phyloP scores from a whole-genome alignment of 2,113 vertebrate species.

The Sebastes fasciatus region DNA sequence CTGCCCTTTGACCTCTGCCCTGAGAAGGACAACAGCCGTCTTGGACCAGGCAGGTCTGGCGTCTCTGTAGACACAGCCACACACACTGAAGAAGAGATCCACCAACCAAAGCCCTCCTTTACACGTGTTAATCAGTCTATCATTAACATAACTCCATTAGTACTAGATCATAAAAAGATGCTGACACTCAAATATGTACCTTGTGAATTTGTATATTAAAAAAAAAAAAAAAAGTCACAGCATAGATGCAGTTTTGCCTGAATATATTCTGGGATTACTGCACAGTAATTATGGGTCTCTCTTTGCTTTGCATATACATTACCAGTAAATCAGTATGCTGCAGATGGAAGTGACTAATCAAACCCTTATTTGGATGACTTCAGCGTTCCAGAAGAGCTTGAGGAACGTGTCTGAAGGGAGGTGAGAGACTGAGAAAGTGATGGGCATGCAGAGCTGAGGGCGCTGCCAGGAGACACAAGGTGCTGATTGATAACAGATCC shows the following conservation, averaged over 20 bases:
- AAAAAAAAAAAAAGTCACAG: conserved; percentile 48
- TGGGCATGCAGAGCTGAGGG: conserved; percentile 30
- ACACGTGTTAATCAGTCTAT: conserved; percentile 63
- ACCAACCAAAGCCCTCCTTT: conserved; percentile 29
- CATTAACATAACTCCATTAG: conserved; percentile 62
- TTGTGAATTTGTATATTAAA: conserved; percentile 39
- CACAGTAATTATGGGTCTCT: conserved; percentile 81
- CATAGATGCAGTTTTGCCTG: conserved; percentile 69
- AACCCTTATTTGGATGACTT: conserved; percentile 30
- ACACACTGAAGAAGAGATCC: not conserved
- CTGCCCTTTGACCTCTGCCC: conserved; percentile 40
- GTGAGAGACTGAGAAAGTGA: conserved; percentile 4
- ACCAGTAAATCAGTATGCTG: conserved; percentile 46
- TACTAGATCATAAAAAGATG: conserved; percentile 51
- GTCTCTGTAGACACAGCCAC: not conserved
- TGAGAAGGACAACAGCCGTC: conserved; percentile 41
- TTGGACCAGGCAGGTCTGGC: conserved; percentile 21
- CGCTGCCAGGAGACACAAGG: conserved; percentile 39
- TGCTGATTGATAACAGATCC: conserved; percentile 50
- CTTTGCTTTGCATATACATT: conserved; percentile 74
- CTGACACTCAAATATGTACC: conserved; percentile 71
- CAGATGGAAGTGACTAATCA: conserved; percentile 33
- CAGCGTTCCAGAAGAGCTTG: conserved; percentile 22
- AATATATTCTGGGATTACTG: conserved; percentile 58
- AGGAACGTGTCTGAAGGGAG: conserved; percentile 37